phyloP scores from a whole-genome alignment of 92 coral and sea anemone genomes.

The Porites divaricata region DNA sequence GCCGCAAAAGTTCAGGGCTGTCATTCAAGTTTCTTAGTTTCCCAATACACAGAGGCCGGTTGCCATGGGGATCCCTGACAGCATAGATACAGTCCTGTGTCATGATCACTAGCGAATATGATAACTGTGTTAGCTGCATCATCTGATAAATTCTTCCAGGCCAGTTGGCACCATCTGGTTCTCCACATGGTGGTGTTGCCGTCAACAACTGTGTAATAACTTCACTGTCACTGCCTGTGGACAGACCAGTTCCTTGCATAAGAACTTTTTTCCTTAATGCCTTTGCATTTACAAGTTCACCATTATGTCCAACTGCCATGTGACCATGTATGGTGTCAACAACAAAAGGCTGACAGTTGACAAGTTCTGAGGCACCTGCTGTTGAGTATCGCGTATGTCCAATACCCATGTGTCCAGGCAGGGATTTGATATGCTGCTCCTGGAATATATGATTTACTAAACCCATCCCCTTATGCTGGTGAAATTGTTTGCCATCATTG shows the following conservation, averaged over 20 bases:
- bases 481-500: conserved; percentile 77
- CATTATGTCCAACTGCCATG: conserved; percentile 98
- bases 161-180: conserved; percentile 97
- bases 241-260: conserved; percentile 83
- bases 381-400: conserved; percentile 99
- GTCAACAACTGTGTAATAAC: conserved; percentile 93
- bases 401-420: conserved; percentile 94
- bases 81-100: conserved; percentile 88
- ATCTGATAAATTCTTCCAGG: conserved; percentile 86
- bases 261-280: conserved; percentile 80
- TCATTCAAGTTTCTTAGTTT: conserved; percentile 64
- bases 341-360: conserved; percentile 98
- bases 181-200: conserved; percentile 94
- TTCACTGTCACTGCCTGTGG: conserved; percentile 96
- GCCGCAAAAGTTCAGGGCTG: conserved; percentile 52
- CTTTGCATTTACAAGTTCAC: conserved; percentile 95
- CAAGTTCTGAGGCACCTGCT: conserved; percentile 87
- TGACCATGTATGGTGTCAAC: conserved; percentile 95
- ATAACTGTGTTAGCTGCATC: conserved; percentile 80
- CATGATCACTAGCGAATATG: conserved; percentile 93
- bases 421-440: conserved; percentile 74
- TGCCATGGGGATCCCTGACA: conserved; percentile 97
- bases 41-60: conserved; percentile 95
- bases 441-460: conserved; percentile 82
- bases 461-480: conserved; percentile 97